Evolutionary conservation across 1,140 invertebrate genomes (phyloP).

Genomic region (Zaprionus vittiger): DNA sequence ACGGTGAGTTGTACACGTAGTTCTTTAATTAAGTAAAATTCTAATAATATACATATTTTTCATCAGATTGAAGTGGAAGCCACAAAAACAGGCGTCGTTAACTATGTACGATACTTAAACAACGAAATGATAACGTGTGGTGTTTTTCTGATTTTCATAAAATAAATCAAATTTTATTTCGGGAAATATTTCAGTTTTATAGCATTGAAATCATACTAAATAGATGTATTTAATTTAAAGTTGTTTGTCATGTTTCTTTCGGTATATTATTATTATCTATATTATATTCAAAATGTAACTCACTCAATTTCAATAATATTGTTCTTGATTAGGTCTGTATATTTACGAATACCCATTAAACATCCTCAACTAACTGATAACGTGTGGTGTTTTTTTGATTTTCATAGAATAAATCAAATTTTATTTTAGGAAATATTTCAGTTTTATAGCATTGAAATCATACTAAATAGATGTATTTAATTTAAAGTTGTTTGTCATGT

Average conservation of each 20-base stretch:
- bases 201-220: constrained; percentile 5
- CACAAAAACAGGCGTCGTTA: neutral
- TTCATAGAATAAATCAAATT: neutral
- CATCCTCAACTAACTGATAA: neutral
- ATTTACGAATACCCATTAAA: constrained; percentile 31
- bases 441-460: neutral
- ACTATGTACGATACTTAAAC: neutral
- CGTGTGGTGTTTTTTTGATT: neutral
- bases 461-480: constrained; percentile 5
- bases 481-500: constrained; percentile 27
- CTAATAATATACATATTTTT: neutral
- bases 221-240: constrained; percentile 9
- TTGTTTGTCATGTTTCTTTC: constrained; percentile 35
- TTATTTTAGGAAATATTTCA: constrained; percentile 1
- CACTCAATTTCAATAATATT: constrained; percentile 13
- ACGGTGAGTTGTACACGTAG: constrained; percentile 35
- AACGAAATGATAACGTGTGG: neutral
- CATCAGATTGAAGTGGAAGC: neutral
- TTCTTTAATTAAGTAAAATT: neutral
- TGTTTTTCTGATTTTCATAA: neutral
- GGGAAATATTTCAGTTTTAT: neutral
- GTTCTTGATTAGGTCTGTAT: constrained; percentile 48
- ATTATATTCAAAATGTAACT: constrained; percentile 25
- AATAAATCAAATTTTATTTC: neutral
- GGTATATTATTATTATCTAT: constrained; percentile 7